Percentiles rank a stretch among this genome's conserved stretches.
These are phyloP conservation scores for Catharus ustulatus DNA, from an alignment of 2,797 vertebrate genomes.

Conservation along the genomic window DNA sequence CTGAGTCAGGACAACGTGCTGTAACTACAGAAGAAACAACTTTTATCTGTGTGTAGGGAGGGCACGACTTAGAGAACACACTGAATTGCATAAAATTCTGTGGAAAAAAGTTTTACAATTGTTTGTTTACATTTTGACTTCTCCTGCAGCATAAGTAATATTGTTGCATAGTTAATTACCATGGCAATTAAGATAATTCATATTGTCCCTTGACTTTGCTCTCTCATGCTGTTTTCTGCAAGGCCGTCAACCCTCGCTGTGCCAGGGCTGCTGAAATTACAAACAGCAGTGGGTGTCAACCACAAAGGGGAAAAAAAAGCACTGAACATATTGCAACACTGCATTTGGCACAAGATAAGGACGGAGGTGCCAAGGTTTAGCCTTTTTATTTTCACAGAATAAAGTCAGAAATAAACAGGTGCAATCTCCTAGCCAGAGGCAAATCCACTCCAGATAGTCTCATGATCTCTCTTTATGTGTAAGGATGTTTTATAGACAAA, in stretches of 20 bases:
- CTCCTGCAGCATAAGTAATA: background rate
- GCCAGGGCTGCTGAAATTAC: conserved; percentile 10
- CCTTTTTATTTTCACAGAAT: background rate
- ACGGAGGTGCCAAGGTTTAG: background rate
- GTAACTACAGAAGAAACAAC: background rate
- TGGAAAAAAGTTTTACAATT: background rate
- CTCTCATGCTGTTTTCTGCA: background rate
- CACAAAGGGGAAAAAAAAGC: background rate
- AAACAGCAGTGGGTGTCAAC: conserved; percentile 31
- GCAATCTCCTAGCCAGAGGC: background rate
- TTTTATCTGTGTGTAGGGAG: background rate
- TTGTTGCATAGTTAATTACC: background rate
- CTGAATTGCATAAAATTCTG: background rate
- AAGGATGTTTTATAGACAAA: background rate
- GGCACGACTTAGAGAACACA: background rate
- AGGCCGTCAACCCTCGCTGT: background rate
- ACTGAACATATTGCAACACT: background rate
- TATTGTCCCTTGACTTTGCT: background rate
- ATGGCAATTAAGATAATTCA: background rate
- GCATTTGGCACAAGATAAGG: background rate
- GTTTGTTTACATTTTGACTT: background rate
- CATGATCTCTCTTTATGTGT: fast-evolving
- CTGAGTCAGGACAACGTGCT: background rate
- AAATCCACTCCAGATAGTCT: background rate
- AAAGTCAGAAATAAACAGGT: conserved; percentile 37